A percentile compares a stretch with the other conserved stretches of the same genome.
These are phyloP conservation scores for human DNA, from an alignment of 2,113 vertebrate species.

Conservation along the genomic window DNA sequence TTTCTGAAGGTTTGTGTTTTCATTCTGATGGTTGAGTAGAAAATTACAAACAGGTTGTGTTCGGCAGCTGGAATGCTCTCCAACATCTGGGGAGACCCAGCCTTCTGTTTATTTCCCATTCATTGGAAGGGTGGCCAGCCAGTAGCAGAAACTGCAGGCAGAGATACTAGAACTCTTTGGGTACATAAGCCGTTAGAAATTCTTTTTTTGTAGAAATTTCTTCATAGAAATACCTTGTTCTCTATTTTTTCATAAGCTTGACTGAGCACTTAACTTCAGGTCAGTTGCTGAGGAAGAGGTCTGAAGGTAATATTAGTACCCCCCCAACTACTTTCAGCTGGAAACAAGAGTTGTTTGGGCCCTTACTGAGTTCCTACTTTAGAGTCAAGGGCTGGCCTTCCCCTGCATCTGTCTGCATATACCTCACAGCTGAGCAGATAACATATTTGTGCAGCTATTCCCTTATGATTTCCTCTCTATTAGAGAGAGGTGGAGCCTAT, in stretches of 20 bases:
- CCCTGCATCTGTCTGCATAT: not conserved
- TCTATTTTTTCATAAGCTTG: not conserved
- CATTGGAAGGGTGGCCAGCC: not conserved
- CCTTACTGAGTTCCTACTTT: not conserved
- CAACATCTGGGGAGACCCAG: conserved; percentile 72
- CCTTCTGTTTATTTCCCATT: conserved; percentile 1
- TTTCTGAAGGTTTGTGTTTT: conserved; percentile 83
- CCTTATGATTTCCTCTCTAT: too few relatives aligned
- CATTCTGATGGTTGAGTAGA: conserved; percentile 80
- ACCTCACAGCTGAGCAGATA: not conserved
- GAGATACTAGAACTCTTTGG: not conserved
- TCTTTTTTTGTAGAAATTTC: not conserved
- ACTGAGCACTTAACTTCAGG: not conserved
- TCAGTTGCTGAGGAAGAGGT: not conserved
- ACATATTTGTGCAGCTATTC: not conserved
- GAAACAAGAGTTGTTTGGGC: not conserved
- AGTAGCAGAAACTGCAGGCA: not conserved
- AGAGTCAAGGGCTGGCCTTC: not conserved
- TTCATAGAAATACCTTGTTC: not conserved
- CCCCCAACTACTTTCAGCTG: not conserved
- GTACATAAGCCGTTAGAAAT: not conserved
- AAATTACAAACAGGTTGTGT: conserved; percentile 85
- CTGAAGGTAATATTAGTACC: not conserved
- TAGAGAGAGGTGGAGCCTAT: not conserved
- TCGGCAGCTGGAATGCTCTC: conserved; percentile 62